Conservation (phyloP, 2,797 vertebrate species). For the Melanogrammus aeglefinus region DNA sequence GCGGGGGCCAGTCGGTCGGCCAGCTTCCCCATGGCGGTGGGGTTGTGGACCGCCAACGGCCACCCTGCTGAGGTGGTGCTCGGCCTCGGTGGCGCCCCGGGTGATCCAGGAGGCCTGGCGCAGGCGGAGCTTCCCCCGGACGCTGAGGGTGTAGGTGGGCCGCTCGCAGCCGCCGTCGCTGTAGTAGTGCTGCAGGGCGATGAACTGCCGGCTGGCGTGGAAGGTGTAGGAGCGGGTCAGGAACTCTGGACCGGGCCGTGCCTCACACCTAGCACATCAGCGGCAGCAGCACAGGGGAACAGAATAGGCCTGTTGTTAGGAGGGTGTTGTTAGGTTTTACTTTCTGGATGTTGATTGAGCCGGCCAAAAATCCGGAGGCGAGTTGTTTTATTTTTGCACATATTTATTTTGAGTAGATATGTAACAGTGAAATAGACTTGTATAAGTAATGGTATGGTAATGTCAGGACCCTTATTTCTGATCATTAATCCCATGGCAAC, state of each 20-base stretch:
- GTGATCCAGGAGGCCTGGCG: slow-evolving; percentile 90
- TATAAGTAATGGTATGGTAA: not conserved
- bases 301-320: not conserved
- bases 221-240: slow-evolving; percentile 87
- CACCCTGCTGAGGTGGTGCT: slow-evolving; percentile 86
- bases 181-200: slow-evolving; percentile 87
- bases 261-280: slow-evolving; percentile 79
- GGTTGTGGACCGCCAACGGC: slow-evolving; percentile 85
- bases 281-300: not conserved
- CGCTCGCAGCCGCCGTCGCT: slow-evolving; percentile 76
- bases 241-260: slow-evolving; percentile 87
- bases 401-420: not conserved
- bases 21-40: slow-evolving; percentile 67
- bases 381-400: not conserved
- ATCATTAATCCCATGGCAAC: not conserved
- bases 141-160: slow-evolving; percentile 82
- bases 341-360: not conserved
- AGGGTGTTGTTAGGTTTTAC: not conserved
- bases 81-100: slow-evolving; percentile 80
- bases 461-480: not conserved
- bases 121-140: slow-evolving; percentile 84
- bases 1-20: slow-evolving; percentile 63
- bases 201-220: slow-evolving; percentile 80
- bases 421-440: not conserved
- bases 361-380: not conserved